These are phyloP conservation scores for Misgurnus mizolepis DNA, from an alignment of 2,113 vertebrate genomes.

Conservation along the genomic window DNA sequence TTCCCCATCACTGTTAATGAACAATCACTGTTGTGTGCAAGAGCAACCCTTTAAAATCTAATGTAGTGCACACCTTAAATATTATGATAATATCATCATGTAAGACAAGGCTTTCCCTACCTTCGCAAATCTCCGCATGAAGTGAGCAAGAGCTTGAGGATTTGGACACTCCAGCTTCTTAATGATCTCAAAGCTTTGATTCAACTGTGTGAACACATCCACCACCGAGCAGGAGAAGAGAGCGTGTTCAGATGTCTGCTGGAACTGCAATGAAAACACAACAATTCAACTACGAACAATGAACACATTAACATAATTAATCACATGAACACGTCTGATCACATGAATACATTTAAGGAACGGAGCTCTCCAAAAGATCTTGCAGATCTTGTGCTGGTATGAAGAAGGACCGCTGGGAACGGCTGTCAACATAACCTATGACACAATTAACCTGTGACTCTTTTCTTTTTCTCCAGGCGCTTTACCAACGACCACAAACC, in stretches of 20 bases:
- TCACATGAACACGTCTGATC: no score
- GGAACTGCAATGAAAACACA: constrained; percentile 78
- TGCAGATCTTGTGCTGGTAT: neutral
- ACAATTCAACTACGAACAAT: neutral
- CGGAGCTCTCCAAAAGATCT: neutral
- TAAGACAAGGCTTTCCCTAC: constrained; percentile 63
- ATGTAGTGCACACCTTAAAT: no score
- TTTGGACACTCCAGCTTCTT: constrained; percentile 98
- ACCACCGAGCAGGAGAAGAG: constrained; percentile 98
- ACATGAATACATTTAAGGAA: no score
- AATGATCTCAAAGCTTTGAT: constrained; percentile 98
- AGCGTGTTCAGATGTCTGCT: constrained; percentile 96
- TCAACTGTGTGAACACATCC: constrained; percentile 97
- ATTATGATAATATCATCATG: no score
- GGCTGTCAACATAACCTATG: constrained; percentile 30
- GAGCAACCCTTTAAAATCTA: no score
- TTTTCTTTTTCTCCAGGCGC: neutral
- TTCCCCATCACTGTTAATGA: no score
- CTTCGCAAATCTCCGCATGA: constrained; percentile 98
- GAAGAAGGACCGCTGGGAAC: neutral
- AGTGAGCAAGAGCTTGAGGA: constrained; percentile 94
- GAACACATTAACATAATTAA: no score
- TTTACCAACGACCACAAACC: neutral
- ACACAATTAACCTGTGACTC: constrained; percentile 27
- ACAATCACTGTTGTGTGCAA: no score